phyloP scores from a whole-genome alignment of 2,113 vertebrate genomes.

The Cichladusa arquata region DNA sequence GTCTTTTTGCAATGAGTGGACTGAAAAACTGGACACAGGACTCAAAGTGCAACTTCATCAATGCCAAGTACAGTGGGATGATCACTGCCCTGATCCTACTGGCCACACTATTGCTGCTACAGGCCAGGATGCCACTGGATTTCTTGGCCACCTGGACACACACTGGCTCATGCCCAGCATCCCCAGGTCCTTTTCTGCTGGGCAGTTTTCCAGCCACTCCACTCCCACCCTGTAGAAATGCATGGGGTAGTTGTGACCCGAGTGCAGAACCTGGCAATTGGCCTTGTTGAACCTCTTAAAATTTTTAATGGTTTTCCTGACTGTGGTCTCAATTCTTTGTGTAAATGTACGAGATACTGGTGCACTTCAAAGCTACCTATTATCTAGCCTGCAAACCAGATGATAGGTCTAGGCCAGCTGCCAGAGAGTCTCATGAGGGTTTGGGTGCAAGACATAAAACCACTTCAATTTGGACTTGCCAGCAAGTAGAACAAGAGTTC shows the following conservation, averaged over 20 bases:
- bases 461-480: background rate
- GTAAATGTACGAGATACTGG: background rate
- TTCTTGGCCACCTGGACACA: background rate
- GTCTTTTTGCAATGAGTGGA: background rate
- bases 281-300: background rate
- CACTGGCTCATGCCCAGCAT: background rate
- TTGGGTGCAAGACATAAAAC: background rate
- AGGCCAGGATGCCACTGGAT: accelerated
- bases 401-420: background rate
- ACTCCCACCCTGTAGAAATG: accelerated
- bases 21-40: background rate
- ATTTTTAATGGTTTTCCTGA: background rate
- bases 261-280: accelerated
- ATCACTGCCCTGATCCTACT: background rate
- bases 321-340: background rate
- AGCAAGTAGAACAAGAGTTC: background rate
- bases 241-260: background rate
- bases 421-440: background rate
- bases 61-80: accelerated
- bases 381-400: background rate
- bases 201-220: background rate
- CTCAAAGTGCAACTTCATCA: no score
- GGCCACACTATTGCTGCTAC: background rate
- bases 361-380: background rate
- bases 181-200: accelerated